phyloP scores from a whole-genome alignment of 2,113 vertebrate species.

The Sminthopsis crassicaudata region DNA sequence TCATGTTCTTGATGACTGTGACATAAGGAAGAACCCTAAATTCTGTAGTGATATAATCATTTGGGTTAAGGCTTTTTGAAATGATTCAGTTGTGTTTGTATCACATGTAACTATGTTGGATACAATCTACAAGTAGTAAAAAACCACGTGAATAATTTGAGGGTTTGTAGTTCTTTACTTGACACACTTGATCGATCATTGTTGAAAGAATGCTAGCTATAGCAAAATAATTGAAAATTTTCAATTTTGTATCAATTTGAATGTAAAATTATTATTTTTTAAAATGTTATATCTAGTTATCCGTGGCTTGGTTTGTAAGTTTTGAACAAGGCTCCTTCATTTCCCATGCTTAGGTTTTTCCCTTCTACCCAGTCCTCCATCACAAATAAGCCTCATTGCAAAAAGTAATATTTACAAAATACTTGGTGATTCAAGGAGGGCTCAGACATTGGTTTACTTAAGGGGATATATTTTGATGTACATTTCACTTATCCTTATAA shows the following conservation, averaged over 20 bases:
- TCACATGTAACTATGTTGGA: not conserved
- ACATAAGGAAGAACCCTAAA: not conserved
- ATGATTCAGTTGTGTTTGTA: not conserved
- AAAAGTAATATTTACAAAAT: not conserved
- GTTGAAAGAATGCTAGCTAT: not conserved
- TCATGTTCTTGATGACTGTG: not conserved
- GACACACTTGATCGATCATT: not conserved
- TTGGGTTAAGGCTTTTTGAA: not conserved
- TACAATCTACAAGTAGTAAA: slow-evolving; percentile 24
- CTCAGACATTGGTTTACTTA: not conserved
- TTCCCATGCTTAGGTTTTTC: not conserved
- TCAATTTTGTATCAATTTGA: not conserved
- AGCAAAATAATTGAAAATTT: not conserved
- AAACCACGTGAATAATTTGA: slow-evolving; percentile 38
- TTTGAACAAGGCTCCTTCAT: not conserved
- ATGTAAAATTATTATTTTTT: not conserved
- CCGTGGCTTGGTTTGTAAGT: not conserved
- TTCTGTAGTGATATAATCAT: not conserved
- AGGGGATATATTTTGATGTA: not conserved
- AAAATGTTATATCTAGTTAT: not conserved
- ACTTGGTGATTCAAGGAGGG: not conserved
- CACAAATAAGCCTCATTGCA: not conserved
- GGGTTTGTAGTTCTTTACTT: not conserved
- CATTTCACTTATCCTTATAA: not conserved
- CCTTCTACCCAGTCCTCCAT: not conserved